Evolutionary conservation across 2,888 invertebrate species (phyloP), one percentile per base, ranked within the genome.

Genomic region (Nyleta sp.): DNA sequence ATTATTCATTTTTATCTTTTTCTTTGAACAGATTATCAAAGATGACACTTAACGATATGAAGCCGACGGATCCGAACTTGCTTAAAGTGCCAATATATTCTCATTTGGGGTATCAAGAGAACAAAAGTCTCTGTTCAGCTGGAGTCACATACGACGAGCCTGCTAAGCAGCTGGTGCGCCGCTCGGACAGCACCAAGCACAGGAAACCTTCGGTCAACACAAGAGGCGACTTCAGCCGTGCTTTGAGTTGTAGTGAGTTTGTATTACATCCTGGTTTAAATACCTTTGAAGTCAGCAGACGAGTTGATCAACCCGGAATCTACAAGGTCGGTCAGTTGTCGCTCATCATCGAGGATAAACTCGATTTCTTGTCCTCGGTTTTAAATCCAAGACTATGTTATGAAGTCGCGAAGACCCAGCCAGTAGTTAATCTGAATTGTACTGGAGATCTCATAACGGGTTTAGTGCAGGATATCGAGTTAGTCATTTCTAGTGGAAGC

Each of bases 401-500:
- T 1, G 92, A 94, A 82, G 93, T 94, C 24, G 92, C 92, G 0
- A 93, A 93, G 64, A 93, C 92, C 0, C 92, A 92, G 74, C 92
- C 93, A 1, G 91, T 91, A 1, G 88, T 92, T 84, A 90, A 91
- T 84, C 84, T 93, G 83, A 89, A 94, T 87, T 91, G 92, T 84
- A 89, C 92, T 48, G 94, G 95, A 80, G 95, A 96, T 84, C 91
- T 97, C 48, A 92, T 97, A 5, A 96, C 96, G 0, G 97, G 97
- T 0, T 92, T 97, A 79, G 94, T 95, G 82, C 97, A 97, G 89
- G 92, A 93, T 17, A 94, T 97, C 91, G 93, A 94, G 82, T 87
- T 97, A 60, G 93, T 94, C 42, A 93, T 97, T 13, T 94, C 94
- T 0, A 95, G 95, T 79, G 97, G 97, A 2, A 97, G 96, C 91